A percentile compares a stretch with the other conserved stretches of the same genome.
These are phyloP conservation scores for Leptinotarsa haldemani DNA, from an alignment of 2,888 invertebrate species.

Conservation along the genomic window DNA sequence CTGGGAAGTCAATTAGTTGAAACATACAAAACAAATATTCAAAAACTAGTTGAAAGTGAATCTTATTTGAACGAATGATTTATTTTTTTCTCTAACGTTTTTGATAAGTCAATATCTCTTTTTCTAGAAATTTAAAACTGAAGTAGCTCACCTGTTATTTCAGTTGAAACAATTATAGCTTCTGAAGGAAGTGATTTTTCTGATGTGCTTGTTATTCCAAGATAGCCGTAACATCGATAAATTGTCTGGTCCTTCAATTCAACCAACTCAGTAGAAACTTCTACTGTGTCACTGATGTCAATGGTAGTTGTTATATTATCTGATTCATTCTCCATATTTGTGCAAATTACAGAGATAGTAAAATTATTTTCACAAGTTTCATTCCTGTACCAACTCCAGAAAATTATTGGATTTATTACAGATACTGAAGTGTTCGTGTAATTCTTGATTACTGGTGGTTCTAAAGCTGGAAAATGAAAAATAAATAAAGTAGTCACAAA, in stretches of 20 bases:
- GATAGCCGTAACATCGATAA: not conserved
- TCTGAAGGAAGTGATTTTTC: not conserved
- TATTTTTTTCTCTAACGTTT: too few relatives aligned
- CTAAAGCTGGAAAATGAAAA: not conserved
- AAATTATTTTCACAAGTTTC: not conserved
- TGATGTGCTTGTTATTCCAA: not conserved
- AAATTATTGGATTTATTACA: not conserved
- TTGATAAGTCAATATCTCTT: too few relatives aligned
- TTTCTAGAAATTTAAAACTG: too few relatives aligned
- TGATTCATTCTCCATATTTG: not conserved
- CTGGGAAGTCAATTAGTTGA: too few relatives aligned
- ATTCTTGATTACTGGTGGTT: not conserved
- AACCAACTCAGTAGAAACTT: not conserved
- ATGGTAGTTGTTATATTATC: not conserved
- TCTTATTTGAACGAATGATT: too few relatives aligned
- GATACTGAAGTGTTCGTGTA: not conserved
- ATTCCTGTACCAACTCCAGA: not conserved
- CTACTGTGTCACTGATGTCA: not conserved
- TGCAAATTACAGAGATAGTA: not conserved
- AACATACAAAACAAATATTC: too few relatives aligned
- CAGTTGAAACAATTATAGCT: not conserved
- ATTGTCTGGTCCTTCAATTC: not conserved
- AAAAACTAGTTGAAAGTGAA: too few relatives aligned
- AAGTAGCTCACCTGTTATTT: not conserved
- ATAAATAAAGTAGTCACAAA: too few relatives aligned